phyloP scores from a whole-genome alignment of 2,797 vertebrate species.

The Phoxinus dragarum region DNA sequence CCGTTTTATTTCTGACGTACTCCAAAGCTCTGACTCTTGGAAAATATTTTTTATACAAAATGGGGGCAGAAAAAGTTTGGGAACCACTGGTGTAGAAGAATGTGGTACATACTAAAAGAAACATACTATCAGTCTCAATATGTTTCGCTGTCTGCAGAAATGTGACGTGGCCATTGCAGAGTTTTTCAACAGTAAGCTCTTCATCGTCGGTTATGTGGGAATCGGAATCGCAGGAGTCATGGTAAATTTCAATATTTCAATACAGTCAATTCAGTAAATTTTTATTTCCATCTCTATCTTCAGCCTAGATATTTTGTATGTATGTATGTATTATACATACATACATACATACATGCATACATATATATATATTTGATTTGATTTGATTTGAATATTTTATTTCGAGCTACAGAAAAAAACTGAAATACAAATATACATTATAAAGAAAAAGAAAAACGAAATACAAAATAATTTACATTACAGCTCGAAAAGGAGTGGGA shows the following conservation, averaged over 20 bases:
- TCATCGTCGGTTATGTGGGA: conserved; percentile 91
- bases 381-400: too few relatives aligned
- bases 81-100: background rate
- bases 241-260: conserved; percentile 77
- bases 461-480: too few relatives aligned
- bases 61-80: background rate
- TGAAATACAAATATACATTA: too few relatives aligned
- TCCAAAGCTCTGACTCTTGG: background rate
- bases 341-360: too few relatives aligned
- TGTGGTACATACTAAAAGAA: background rate
- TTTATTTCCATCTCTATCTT: background rate
- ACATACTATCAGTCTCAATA: background rate
- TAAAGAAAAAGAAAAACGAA: too few relatives aligned
- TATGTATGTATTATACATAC: too few relatives aligned
- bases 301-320: too few relatives aligned
- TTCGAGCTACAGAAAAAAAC: too few relatives aligned
- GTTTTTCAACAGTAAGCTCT: conserved; percentile 87
- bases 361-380: too few relatives aligned
- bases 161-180: conserved; percentile 87
- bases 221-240: conserved; percentile 93
- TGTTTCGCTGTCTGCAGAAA: conserved; percentile 74
- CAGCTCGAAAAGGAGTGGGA: too few relatives aligned
- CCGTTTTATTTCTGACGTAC: background rate
- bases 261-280: background rate
- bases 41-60: background rate